Percentiles rank a stretch among this genome's conserved stretches.
Evolutionary conservation across 2,113 vertebrate species (phyloP).

Genomic region (Callocephalon fimbriatum): DNA sequence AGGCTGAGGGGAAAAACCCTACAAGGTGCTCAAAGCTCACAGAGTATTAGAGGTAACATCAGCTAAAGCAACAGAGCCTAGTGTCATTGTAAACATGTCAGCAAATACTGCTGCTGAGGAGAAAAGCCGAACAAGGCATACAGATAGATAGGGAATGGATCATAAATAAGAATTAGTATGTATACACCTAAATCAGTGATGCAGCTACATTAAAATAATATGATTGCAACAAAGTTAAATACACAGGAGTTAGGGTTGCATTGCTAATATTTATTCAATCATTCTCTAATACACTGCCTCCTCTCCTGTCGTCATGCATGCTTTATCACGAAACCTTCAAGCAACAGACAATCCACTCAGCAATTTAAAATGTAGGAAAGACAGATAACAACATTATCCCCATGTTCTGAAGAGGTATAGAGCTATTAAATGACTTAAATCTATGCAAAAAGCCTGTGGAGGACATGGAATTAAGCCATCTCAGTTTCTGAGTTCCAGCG

Average conservation of each 20-base stretch:
- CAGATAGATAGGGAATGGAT: background rate
- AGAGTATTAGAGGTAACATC: background rate
- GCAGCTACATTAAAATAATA: background rate
- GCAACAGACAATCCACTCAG: background rate
- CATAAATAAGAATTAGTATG: background rate
- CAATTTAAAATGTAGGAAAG: background rate
- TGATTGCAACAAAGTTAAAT: background rate
- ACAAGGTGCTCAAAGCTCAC: background rate
- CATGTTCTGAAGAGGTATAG: background rate
- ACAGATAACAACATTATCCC: background rate
- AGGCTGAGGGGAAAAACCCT: background rate
- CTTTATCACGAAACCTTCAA: background rate
- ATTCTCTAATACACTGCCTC: background rate
- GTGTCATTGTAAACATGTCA: accelerated
- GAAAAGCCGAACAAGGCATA: background rate
- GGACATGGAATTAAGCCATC: background rate
- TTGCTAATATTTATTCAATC: background rate
- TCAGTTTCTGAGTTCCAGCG: background rate
- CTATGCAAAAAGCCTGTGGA: background rate
- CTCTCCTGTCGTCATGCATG: background rate
- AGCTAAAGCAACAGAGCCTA: background rate
- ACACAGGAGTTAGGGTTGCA: background rate
- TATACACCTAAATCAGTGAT: background rate
- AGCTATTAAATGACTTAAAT: background rate
- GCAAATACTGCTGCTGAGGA: background rate